Evolutionary conservation across 2,888 invertebrate species (phyloP).

Genomic region (Coelogynopora nodosa): DNA sequence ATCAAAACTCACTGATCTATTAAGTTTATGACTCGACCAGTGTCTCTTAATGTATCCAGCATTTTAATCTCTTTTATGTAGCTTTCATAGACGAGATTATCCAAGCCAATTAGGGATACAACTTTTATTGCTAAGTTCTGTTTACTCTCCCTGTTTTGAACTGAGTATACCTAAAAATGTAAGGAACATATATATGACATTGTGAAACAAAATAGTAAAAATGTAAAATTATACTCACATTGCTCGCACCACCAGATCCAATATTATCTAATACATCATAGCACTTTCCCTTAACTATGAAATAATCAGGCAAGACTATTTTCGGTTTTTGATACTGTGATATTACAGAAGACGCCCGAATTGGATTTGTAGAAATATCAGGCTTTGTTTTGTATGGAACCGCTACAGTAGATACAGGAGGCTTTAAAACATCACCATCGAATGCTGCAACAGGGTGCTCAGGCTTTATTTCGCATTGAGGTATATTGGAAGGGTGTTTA

Average conservation of each 20-base stretch:
- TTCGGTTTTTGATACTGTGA: neutral
- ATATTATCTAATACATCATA: neutral
- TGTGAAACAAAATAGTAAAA: neutral
- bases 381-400: neutral
- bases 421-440: too few relatives aligned
- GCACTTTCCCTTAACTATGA: neutral
- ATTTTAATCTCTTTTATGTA: conserved; percentile 84
- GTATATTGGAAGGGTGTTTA: too few relatives aligned
- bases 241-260: neutral
- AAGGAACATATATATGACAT: neutral
- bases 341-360: neutral
- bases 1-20: conserved; percentile 74
- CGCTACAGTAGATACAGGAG: too few relatives aligned
- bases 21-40: conserved; percentile 76
- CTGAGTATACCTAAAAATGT: conserved; percentile 21
- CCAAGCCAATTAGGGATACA: conserved; percentile 54
- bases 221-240: neutral
- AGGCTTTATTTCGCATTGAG: too few relatives aligned
- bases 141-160: neutral
- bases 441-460: too few relatives aligned
- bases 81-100: conserved; percentile 71
- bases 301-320: neutral
- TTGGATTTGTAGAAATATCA: neutral
- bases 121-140: neutral
- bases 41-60: conserved; percentile 75